Conservation (phyloP, 2,113 vertebrate species). For the Craseonycteris thonglongyai region DNA sequence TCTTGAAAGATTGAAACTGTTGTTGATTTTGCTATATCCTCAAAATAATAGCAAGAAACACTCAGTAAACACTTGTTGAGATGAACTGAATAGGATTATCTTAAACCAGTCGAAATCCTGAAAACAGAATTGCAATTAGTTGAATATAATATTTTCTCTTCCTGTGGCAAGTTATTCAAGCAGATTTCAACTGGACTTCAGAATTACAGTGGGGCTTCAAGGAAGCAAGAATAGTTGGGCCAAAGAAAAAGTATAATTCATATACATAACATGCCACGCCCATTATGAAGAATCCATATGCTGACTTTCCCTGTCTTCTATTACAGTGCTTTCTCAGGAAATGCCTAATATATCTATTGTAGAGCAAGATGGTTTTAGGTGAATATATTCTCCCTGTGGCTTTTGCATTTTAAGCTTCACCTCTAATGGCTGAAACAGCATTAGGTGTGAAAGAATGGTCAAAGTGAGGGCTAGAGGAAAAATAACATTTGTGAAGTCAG, state of each 20-base stretch:
- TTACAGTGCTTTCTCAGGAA: background rate
- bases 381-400: background rate
- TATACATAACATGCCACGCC: background rate
- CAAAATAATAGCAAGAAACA: background rate
- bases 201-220: background rate
- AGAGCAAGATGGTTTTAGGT: background rate
- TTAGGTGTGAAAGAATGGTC: background rate
- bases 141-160: background rate
- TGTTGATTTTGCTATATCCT: background rate
- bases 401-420: background rate
- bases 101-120: background rate
- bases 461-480: background rate
- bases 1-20: background rate
- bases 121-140: background rate
- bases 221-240: background rate
- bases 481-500: background rate
- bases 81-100: background rate
- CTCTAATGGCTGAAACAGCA: background rate
- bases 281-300: background rate
- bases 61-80: slow-evolving; percentile 21
- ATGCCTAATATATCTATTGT: background rate
- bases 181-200: background rate
- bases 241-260: background rate
- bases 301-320: background rate
- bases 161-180: background rate